Evolutionary conservation across 2,888 invertebrate species (phyloP), one percentile per base, ranked within the genome.

Genomic region (Pegoplata infirma): DNA sequence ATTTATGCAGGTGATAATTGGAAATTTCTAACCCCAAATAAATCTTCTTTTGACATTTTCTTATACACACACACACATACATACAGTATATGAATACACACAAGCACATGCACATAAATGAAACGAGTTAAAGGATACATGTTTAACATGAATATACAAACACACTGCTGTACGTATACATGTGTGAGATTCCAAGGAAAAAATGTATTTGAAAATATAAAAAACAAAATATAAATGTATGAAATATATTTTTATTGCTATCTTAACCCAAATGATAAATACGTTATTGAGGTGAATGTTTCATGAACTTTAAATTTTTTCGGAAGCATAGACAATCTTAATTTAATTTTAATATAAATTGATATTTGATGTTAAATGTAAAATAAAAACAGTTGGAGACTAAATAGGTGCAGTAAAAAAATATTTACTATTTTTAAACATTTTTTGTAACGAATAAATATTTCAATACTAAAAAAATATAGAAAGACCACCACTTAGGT

Each of bases 1-100:
- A 79, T 79, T 71, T 79, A 75, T 79, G 71, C 79, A 79, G 75
- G 79, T 79, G 79, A 75, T 79, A 79, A 79, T 79, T 79, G 79
- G 67, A 75, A 75, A 51, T 72, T 75, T 63, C 71, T 75, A 79
- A 79, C 79, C 79, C 46, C 56, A 75, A 75, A 79, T 79, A 79
- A 79, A 79, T 79, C 75, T 79, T 72, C 67, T 67, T 79, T 75
- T 75, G 79, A 79, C 75, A 79, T 67, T 63, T 75, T 47, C 23
- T 40, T 46, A 67, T 55, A 67, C 40, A 28, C 23, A 55, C 23
- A 55, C 67, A 67, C 23, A n/a, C 25, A 25, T 8, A 7, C 14
- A 25, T 19, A 44, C 17, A 23, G 10, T n/a, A n/a, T n/a, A n/a
- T n/a, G n/a, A n/a, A 44, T 17, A 25, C 7, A 63, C n/a, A 23